phyloP scores from a whole-genome alignment of 2,888 invertebrate genomes.

The Drosophila nr. fundita region DNA sequence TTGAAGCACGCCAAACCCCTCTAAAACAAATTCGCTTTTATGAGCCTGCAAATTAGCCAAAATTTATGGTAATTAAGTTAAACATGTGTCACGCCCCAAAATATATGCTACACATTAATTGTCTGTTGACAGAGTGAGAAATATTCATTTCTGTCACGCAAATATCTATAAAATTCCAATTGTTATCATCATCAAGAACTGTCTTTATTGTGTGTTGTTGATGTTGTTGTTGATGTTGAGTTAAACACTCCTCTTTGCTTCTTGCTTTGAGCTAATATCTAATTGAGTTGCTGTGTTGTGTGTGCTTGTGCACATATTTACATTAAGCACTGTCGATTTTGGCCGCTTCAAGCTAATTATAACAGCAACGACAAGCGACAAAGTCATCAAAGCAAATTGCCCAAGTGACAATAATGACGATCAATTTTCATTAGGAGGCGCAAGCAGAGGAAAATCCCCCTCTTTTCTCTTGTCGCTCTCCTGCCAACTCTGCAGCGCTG shows the following conservation, averaged over 20 bases:
- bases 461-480: too few species aligned
- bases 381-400: slow-evolving; percentile 62
- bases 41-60: slow-evolving; percentile 25
- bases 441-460: background rate
- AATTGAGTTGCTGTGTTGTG: slow-evolving; percentile 27
- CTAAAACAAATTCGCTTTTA: slow-evolving; percentile 3
- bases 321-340: slow-evolving; percentile 43
- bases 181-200: slow-evolving; percentile 7
- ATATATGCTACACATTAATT: slow-evolving; percentile 36
- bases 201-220: slow-evolving; percentile 9
- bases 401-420: slow-evolving; percentile 56
- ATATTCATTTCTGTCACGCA: background rate
- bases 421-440: slow-evolving; percentile 70
- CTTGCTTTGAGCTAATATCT: slow-evolving; percentile 2
- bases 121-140: slow-evolving; percentile 7
- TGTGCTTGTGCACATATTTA: slow-evolving; percentile 9
- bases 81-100: slow-evolving; percentile 41
- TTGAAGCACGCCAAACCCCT: slow-evolving; percentile 29
- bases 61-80: slow-evolving; percentile 50
- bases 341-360: slow-evolving; percentile 50
- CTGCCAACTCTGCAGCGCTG: background rate
- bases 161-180: background rate
- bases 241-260: slow-evolving; percentile 16
- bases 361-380: slow-evolving; percentile 38
- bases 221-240: background rate